phyloP scores from a whole-genome alignment of 2,113 vertebrate genomes.

The Plotosus lineatus region DNA sequence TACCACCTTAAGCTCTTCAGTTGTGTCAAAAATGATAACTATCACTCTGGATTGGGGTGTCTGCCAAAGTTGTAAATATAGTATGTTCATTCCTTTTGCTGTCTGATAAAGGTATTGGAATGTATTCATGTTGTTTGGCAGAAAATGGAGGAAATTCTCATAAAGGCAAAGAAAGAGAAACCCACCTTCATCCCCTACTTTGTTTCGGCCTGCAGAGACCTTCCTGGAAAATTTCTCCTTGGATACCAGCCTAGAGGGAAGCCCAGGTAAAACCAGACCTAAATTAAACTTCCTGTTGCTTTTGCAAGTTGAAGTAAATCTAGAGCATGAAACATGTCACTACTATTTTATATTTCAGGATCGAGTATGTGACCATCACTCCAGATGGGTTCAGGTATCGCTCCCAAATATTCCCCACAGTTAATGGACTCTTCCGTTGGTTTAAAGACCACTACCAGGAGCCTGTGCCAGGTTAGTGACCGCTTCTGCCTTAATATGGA shows the following conservation, averaged over 20 bases:
- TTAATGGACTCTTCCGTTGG: slow-evolving; percentile 96
- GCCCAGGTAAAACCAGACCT: slow-evolving; percentile 78
- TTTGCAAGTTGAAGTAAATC: neutral
- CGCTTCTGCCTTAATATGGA: neutral
- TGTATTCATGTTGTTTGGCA: slow-evolving; percentile 57
- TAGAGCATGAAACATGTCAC: neutral
- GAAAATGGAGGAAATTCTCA: slow-evolving; percentile 95
- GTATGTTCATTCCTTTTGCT: neutral
- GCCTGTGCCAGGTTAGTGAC: slow-evolving; percentile 86
- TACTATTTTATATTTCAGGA: slow-evolving; percentile 64
- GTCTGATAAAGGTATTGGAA: neutral
- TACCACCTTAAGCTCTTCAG: too few species aligned
- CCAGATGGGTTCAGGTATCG: slow-evolving; percentile 96
- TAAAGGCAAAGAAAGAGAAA: slow-evolving; percentile 93
- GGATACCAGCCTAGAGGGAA: slow-evolving; percentile 97
- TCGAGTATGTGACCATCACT: slow-evolving; percentile 95
- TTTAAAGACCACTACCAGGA: slow-evolving; percentile 99
- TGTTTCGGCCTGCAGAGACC: slow-evolving; percentile 91
- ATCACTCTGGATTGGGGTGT: too few species aligned
- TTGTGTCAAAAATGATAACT: too few species aligned
- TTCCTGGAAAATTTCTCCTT: slow-evolving; percentile 95
- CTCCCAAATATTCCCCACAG: slow-evolving; percentile 91
- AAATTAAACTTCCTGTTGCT: neutral
- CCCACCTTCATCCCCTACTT: slow-evolving; percentile 97
- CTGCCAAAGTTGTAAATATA: too few species aligned